Evolutionary conservation across 2,888 invertebrate species (phyloP), one percentile per base, ranked within the genome.

Genomic region (Choreutis nemorana): DNA sequence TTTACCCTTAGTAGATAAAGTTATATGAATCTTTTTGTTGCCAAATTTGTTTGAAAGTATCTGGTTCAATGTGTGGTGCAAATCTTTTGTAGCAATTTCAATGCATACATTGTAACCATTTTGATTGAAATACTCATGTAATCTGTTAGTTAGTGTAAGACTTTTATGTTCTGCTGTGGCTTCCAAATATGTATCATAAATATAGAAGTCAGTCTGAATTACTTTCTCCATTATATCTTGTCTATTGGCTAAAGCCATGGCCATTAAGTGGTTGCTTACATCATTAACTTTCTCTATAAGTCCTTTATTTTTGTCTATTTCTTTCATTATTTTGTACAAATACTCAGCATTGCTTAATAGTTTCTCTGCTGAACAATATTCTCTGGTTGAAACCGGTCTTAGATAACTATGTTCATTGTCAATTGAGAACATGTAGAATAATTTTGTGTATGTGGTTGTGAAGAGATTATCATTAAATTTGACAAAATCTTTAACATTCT

Each of bases 141-240:
- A 29, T 4, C 55, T 36, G 37, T 67, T 63, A 9, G 65, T 61
- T 33, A 72, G 39, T 12, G 39, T 47, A 12, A 61, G 16, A 15
- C 57, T 42, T 3, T 29, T 23, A 21, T 53, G 48, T 20, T 57
- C 55, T 29, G 39, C 41, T 4, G 50, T 31, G 16, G 57, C 55
- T 40, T 73, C 62, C 34, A 57, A 47, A 39, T 67, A 73, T 18
- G 37, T 56, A 29, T 70, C 62, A 43, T 53, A 67, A 4, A 71
- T 50, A 15, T 36, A 34, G 1, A 61, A 37, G 15, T 39, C 49
- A 24, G 46, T 45, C 2, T 43, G 26, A 29, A 77, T 46, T 4
- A 66, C 35, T 23, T 41, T 50, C 20, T 60, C 45, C 50, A 75
- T 53, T 4, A 77, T 37, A 26, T 73, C 67, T 36, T 54, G 58